Base-by-base conservation (phyloP, 2,797 vertebrate genomes). In the Rallus crepitans region DNA sequence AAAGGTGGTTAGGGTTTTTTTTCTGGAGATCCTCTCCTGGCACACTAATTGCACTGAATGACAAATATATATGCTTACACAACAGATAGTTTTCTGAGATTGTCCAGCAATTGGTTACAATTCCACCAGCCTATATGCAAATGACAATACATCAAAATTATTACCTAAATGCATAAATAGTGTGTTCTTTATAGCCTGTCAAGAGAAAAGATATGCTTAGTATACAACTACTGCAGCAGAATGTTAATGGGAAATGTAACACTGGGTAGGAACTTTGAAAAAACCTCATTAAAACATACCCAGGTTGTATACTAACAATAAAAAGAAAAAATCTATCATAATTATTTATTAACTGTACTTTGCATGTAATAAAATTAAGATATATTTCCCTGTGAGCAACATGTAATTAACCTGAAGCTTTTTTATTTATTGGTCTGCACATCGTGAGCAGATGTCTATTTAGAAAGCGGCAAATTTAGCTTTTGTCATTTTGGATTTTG, bases 401-500 rank as follows among this genome's bases (percentile, higher is more conserved):
- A 27, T 18, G 6, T 59, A 87, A 87, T n/a, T 61, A 90, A 95
- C 20, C 66, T 61, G 69, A 93, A 89, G 35, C 33, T 63, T n/a
- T 91, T 87, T 77, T 91, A 68, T 87, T 65, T 95, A 63, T 57
- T 65, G 37, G 33, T 89, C 94, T 89, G 45, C 82, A 90, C 30
- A 28, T 9, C 84, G 48, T 47, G 64, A 91, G 65, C 59, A 90
- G 71, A 81, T 61, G 21, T 69, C n/a, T 90, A 40, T 69, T 94
- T 65, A 53, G 90, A 95, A 97, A 84, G 40, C 27, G 75, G 23
- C 37, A 88, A 87, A 72, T 68, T 59, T 73, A 79, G 48, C 53
- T 91, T 87, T 85, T 84, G 59, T 94, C 73, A 60, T 52, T 88
- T 93, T 84, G 27, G 59, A 89, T 93, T 96, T 96, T 89, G n/a